These are phyloP conservation scores for Periphyllus acericola DNA, from an alignment of 2,888 invertebrate genomes.

Conservation along the genomic window DNA sequence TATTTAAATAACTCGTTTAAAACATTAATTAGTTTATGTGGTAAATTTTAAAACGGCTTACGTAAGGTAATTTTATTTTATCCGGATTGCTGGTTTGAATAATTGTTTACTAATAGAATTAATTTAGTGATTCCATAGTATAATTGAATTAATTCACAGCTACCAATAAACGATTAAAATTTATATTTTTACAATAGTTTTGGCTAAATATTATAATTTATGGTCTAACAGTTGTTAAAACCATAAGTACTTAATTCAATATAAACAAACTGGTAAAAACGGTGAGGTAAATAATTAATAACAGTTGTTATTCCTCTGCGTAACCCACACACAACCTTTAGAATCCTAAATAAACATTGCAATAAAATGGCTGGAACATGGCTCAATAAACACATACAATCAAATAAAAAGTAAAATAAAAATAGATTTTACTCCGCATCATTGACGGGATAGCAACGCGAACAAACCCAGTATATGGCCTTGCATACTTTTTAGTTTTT, in stretches of 20 bases:
- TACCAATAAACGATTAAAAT: background rate
- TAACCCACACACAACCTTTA: conserved; percentile 22
- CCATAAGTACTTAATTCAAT: background rate
- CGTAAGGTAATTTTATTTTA: background rate
- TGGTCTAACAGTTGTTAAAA: conserved; percentile 20
- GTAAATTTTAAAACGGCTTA: background rate
- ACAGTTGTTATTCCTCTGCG: conserved; percentile 5
- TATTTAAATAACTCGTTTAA: too few relatives aligned
- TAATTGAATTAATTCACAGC: background rate
- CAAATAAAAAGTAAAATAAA: conserved; percentile 11
- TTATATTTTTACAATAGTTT: background rate
- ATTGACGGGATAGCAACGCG: background rate
- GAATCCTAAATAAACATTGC: conserved; percentile 37
- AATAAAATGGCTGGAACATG: conserved; percentile 23
- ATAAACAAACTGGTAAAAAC: conserved; percentile 5
- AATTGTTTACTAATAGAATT: background rate
- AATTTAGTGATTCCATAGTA: background rate
- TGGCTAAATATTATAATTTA: conserved; percentile 11
- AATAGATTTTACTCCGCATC: conserved; percentile 28
- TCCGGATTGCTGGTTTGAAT: background rate
- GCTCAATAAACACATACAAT: background rate
- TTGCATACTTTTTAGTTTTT: background rate
- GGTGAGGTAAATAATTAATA: conserved; percentile 32
- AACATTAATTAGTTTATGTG: background rate
- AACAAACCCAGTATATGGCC: background rate